phyloP scores from a whole-genome alignment of 1,140 invertebrate species.

The Doryteuthis pealeii region DNA sequence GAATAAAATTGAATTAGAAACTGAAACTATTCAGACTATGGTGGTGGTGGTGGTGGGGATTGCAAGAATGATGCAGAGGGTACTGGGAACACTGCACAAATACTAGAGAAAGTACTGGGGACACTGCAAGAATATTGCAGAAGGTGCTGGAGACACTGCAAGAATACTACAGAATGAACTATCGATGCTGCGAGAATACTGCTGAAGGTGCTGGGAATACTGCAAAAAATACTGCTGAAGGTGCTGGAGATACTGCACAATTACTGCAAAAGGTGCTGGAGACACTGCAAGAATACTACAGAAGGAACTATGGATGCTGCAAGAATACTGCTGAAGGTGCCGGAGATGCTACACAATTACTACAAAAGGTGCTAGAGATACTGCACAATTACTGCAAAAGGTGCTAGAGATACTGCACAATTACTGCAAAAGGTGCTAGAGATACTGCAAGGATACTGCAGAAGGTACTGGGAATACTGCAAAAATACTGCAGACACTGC shows the following conservation, averaged over 20 bases:
- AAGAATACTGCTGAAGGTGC: no score
- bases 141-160: no score
- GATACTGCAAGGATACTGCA: conserved; percentile 14
- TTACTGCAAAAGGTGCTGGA: no score
- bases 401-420: no score
- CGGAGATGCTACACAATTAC: no score
- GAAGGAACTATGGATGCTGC: not conserved
- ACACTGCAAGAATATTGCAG: conserved; percentile 12
- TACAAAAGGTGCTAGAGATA: no score
- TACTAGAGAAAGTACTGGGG: conserved; percentile 16
- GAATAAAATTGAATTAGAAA: no score
- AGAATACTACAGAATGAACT: conserved; percentile 14
- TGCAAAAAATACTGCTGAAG: not conserved
- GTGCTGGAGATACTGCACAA: not conserved
- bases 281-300: conserved; percentile 3
- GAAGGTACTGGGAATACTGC: conserved; percentile 9
- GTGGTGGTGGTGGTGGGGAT: no score
- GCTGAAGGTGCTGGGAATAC: conserved; percentile 17
- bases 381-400: no score
- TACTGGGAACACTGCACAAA: conserved; percentile 12
- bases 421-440: no score
- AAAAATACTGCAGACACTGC: not conserved
- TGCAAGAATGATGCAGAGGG: no score
- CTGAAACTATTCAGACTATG: no score
- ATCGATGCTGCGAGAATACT: conserved; percentile 13